A percentile compares a stretch with the other conserved stretches of the same genome.
These are phyloP conservation scores for Macrocentrus cingulum DNA, from an alignment of 1,140 invertebrate genomes.

Conservation along the genomic window DNA sequence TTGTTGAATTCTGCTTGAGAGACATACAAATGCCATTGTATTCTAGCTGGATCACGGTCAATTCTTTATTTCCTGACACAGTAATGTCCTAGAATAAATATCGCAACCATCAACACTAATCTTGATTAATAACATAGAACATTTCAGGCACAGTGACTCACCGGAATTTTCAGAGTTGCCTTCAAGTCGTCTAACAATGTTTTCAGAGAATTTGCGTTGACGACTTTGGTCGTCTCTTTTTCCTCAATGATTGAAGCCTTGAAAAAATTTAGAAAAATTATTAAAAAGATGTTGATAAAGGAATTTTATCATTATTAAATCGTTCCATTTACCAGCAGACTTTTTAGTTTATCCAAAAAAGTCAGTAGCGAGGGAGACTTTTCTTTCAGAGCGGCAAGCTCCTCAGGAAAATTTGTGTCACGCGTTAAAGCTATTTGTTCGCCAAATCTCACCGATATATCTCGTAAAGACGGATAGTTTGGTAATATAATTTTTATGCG, in stretches of 20 bases:
- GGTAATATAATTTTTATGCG: conserved; percentile 39
- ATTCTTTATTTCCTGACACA: conserved; percentile 36
- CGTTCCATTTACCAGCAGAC: conserved; percentile 39
- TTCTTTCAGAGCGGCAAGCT: conserved; percentile 27
- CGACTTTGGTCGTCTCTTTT: neutral
- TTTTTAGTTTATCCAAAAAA: conserved; percentile 39
- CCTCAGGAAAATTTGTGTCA: conserved; percentile 29
- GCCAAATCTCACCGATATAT: conserved; percentile 37
- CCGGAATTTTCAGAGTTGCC: conserved; percentile 31
- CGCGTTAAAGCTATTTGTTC: conserved; percentile 33
- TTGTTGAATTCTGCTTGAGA: conserved; percentile 28
- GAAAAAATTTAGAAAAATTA: neutral
- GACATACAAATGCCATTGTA: conserved; percentile 32
- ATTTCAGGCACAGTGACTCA: conserved; percentile 25
- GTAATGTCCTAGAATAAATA: conserved; percentile 27
- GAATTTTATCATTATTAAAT: conserved; percentile 16
- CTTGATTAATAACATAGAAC: conserved; percentile 3
- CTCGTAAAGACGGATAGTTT: conserved; percentile 38
- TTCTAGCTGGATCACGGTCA: conserved; percentile 36
- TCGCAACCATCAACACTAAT: neutral
- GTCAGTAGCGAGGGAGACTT: conserved; percentile 29
- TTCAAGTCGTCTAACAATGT: conserved; percentile 35
- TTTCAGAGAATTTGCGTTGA: neutral
- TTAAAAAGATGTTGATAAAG: conserved; percentile 4
- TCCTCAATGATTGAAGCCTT: conserved; percentile 19